Evolutionary conservation across 1,140 invertebrate genomes (phyloP), one percentile per base, ranked within the genome.

Genomic region (Batillaria attramentaria): DNA sequence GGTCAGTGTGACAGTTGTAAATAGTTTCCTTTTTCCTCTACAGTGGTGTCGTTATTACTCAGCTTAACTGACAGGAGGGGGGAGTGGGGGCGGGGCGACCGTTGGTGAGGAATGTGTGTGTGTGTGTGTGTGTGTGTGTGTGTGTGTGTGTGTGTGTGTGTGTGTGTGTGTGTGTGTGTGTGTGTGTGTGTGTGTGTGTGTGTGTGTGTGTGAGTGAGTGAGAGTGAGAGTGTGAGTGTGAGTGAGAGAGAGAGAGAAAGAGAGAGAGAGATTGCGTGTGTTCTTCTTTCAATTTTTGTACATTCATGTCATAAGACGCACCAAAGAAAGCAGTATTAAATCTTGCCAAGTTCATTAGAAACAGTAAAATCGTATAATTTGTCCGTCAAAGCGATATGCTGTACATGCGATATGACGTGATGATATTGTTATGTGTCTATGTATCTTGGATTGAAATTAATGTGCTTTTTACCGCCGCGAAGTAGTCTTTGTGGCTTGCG

Each of bases 151-250:
- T n/a, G n/a, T n/a, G n/a, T n/a, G n/a, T n/a, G 57, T 62, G 57
- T n/a, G 57, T 62, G 57, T n/a, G 57, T 62, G 57, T 31, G 57
- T 62, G 57, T 2, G 57, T 62, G n/a, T 2, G 57, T 62, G 57
- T 3, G 57, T n/a, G 57, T 62, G 57, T n/a, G 57, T n/a, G 57
- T 62, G 57, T 62, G 57, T 60, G 57, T 60, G 57, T 60, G 57
- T 60, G 6, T 60, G 57, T 24, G 57, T 24, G 57, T 24, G 57
- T 24, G 57, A 6, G 57, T 24, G 57, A 6, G 57, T 62, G 10
- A 28, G 1, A 8, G 10, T 62, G 10, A 28, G 10, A 31, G 33
- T 1, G 0, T 62, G 57, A 28, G 10, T n/a, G 24, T 18, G 10
- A 62, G 0, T 8, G 3, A 62, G 24, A 62, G 3, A n/a, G 0